These are phyloP conservation scores for Pemphigus obesinymphae DNA, from an alignment of 1,140 invertebrate species.

Conservation along the genomic window DNA sequence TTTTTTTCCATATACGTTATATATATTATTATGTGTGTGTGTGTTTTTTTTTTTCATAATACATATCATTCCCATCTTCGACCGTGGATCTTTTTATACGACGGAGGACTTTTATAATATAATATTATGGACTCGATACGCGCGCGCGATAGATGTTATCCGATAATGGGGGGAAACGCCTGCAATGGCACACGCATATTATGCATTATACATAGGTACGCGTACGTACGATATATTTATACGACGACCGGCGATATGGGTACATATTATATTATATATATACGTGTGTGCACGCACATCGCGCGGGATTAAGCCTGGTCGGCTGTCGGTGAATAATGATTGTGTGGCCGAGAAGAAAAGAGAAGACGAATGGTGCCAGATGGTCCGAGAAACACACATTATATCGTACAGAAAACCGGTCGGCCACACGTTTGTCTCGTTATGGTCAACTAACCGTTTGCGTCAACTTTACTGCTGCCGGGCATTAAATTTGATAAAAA, in stretches of 20 bases:
- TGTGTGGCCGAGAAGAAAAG: background rate
- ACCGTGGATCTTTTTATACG: conserved; percentile 4
- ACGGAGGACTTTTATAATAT: background rate
- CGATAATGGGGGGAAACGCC: conserved; percentile 25
- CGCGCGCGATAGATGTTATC: background rate
- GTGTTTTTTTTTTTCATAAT: background rate
- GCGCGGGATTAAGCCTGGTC: background rate
- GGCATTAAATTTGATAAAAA: conserved; percentile 24
- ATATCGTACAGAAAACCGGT: conserved; percentile 20
- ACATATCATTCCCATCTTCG: background rate
- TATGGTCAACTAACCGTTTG: conserved; percentile 38
- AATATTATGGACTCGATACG: background rate
- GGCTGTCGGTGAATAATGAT: conserved; percentile 2
- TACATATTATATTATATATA: no score
- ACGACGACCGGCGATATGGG: no score
- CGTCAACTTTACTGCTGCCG: conserved; percentile 28
- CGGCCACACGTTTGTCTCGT: conserved; percentile 33
- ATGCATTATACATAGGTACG: background rate
- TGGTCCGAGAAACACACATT: conserved; percentile 2
- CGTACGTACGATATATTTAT: background rate
- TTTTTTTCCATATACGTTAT: background rate
- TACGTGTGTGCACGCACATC: conserved; percentile 19
- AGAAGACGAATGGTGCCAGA: conserved; percentile 37
- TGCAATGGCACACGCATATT: conserved; percentile 14
- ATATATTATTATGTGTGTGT: background rate